Base-by-base conservation (phyloP, 2,888 invertebrate genomes). In the Aspidapion aeneum region DNA sequence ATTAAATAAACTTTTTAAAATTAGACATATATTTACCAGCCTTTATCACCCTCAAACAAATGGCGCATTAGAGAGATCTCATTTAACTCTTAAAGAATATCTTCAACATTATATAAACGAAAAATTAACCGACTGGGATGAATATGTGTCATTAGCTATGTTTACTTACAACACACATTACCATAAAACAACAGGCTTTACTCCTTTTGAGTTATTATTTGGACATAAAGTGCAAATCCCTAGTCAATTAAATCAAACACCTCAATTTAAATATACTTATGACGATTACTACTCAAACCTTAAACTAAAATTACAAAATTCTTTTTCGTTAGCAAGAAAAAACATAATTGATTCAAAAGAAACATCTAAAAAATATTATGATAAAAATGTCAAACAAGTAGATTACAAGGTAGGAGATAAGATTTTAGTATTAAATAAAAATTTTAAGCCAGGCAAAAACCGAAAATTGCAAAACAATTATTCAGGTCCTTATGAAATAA, bases 31-130 rank as follows among this genome's bases (percentile, higher is more conserved):
- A 12, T 63, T 69, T 50, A 73, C 71, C 2, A 73, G 72, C 9
- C 69, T 75, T 1, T 75, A 75, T 66, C 71, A 73, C 57, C 75
- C 74, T 7, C 70, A 75, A 66, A 68, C 66, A 3, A 76, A 75
- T 51, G 74, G 75, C 18, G 56, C 19, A 9, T 18, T 56, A 17
- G 7, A 56, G 18, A 16, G 56, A 9, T 56, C 56, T 19, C 56
- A 56, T 21, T 7, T n/a, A 18, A 56, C 56, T 7, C 18, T 56
- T 17, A 56, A 56, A 56, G 56, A 56, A 18, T 56, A 56, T 56
- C n/a, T 56, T 7, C 5, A 56, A 56, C 56, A 56, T 18, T 12
- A 56, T n/a, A 56, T 56, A 20, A 56, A 56, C n/a, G 16, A 16
- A 16, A 16, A 56, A 56, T 7, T 17, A 56, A 56, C 16, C 9